Percentiles rank a stretch among this genome's conserved stretches.
These are phyloP conservation scores for Mimas tiliae DNA, from an alignment of 2,888 invertebrate species.

Conservation along the genomic window DNA sequence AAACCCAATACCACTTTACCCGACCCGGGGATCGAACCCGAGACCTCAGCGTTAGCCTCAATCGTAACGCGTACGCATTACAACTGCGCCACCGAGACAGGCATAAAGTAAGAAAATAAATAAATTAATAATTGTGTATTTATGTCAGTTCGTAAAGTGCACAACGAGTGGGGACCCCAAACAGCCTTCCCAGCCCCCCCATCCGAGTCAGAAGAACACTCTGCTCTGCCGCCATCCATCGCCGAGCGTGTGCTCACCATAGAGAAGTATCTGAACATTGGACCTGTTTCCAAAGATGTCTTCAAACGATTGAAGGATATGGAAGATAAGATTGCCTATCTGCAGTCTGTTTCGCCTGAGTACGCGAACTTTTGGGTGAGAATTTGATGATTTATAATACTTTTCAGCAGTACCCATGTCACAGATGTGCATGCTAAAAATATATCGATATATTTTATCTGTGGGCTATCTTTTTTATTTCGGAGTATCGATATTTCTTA, in stretches of 20 bases:
- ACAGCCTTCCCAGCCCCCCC: slow-evolving; percentile 56
- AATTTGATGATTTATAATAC: background rate
- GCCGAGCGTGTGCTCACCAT: slow-evolving; percentile 88
- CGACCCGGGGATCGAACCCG: too few species aligned
- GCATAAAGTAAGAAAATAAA: too few species aligned
- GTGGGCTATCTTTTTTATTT: too few species aligned
- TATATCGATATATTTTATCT: too few species aligned
- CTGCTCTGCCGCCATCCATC: slow-evolving; percentile 83
- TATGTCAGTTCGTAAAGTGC: slow-evolving; percentile 86
- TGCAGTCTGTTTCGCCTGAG: slow-evolving; percentile 92
- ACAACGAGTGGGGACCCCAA: slow-evolving; percentile 89
- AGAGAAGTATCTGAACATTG: slow-evolving; percentile 86
- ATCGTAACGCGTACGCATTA: too few species aligned
- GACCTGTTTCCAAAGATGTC: slow-evolving; percentile 86
- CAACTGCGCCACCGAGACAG: too few species aligned
- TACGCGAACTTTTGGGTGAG: slow-evolving; percentile 87
- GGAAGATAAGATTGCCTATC: slow-evolving; percentile 89
- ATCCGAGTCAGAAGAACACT: slow-evolving; percentile 38
- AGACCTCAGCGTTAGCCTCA: too few species aligned
- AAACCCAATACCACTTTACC: too few species aligned
- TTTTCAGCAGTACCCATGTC: too few species aligned
- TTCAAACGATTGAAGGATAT: slow-evolving; percentile 88
- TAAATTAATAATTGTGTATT: too few species aligned
- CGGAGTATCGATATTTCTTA: too few species aligned
- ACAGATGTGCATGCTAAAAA: too few species aligned